These are phyloP conservation scores for Strix uralensis DNA, from an alignment of 2,113 vertebrate species.

Conservation along the genomic window DNA sequence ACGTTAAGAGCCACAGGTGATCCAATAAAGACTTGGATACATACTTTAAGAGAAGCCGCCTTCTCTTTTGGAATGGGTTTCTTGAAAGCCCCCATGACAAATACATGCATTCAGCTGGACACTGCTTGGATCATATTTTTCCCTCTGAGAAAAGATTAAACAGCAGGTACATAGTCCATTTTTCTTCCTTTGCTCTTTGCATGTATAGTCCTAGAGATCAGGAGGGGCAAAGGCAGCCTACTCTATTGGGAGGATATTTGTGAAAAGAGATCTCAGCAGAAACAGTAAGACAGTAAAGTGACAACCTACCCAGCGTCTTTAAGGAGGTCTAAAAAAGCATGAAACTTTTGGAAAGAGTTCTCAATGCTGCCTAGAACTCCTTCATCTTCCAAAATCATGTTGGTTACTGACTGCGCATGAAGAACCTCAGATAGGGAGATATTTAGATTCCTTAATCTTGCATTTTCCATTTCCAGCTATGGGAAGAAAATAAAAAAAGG, in stretches of 20 bases:
- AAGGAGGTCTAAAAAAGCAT: conserved; percentile 95
- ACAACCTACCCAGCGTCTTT: conserved; percentile 90
- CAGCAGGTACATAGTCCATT: neutral
- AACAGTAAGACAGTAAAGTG: neutral
- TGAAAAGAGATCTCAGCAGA: neutral
- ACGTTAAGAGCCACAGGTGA: neutral
- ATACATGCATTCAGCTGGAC: neutral
- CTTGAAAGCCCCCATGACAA: neutral
- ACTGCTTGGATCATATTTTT: neutral
- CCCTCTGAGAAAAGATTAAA: neutral
- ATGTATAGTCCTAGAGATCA: neutral
- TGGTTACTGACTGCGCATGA: conserved; percentile 71
- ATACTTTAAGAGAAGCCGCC: neutral
- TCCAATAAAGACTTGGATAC: neutral
- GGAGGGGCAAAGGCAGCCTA: neutral
- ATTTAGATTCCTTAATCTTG: conserved; percentile 82
- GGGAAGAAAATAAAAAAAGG: neutral
- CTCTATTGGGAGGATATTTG: neutral
- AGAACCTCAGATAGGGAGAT: conserved; percentile 83
- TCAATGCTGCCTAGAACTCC: conserved; percentile 90
- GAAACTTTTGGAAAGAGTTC: conserved; percentile 92
- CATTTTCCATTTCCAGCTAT: conserved; percentile 87
- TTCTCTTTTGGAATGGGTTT: neutral
- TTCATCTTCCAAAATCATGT: conserved; percentile 87
- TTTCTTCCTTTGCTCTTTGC: neutral